Base-by-base conservation (phyloP, 2,113 vertebrate genomes). In the Microtus montanus region DNA sequence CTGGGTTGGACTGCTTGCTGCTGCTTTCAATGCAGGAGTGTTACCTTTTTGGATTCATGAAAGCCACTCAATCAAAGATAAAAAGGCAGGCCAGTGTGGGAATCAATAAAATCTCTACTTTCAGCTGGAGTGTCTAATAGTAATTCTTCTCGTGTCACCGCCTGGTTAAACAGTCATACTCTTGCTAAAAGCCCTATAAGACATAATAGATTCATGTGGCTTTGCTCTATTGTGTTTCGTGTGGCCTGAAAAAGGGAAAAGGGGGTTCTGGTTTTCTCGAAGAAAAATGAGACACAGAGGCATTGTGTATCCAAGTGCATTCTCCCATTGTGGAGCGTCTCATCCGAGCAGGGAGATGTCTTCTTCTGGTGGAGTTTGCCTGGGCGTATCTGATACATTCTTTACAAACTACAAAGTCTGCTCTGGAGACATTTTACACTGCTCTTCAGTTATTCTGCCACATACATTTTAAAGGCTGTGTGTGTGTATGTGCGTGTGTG, bases 41-140 rank as follows among this genome's bases (percentile, higher is more conserved):
- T 98, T 98, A 98, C 98, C 98, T 99, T 98, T 98, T 98, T 98
- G 98, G 98, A 98, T 98, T 98, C 98, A 98, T 97, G 98, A 98
- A 98, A 98, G 98, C 97, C 97, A 98, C 98, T 99, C 98, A 98
- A 98, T 99, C 98, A 99, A 98, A 98, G 98, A 98, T 98, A 98
- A 98, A 98, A 98, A 98, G 98, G 98, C 98, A 98, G 98, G 95
- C 97, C 97, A 98, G 97, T 97, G 97, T 96, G 70, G 98, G 98
- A 98, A 99, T 99, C 98, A 98, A 99, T 99, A 98, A 98, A 99
- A 98, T 98, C 98, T 98, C 98, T 98, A 98, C 98, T 98, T 99
- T 99, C 98, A 98, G 98, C 98, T 98, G 97, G 98, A 98, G 98
- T 98, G 98, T 97, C 58, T n/a, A 98, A 98, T 98, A 98, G 98